Conservation (phyloP, 2,888 invertebrate species). For the Aspidiotus destructor region DNA sequence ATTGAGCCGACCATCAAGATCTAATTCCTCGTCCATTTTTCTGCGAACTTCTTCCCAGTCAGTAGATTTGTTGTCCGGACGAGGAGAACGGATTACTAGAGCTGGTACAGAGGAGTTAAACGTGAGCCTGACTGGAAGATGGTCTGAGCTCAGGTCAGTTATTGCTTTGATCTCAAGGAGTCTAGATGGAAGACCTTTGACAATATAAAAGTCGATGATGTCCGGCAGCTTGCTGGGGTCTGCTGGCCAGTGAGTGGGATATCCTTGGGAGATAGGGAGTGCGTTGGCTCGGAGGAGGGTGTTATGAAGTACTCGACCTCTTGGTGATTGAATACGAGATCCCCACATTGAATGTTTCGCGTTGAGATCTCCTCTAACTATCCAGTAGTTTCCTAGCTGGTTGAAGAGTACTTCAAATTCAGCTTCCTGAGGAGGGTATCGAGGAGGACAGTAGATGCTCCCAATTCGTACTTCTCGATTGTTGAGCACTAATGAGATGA, state of each 20-base stretch:
- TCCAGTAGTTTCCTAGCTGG: too few relatives aligned
- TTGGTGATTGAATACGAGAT: constrained; percentile 7
- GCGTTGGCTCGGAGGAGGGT: not conserved
- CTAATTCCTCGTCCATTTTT: constrained; percentile 1
- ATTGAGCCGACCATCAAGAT: not conserved
- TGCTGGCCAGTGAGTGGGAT: constrained; percentile 5
- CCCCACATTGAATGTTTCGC: not conserved
- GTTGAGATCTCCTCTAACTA: too few relatives aligned
- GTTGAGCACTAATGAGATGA: too few relatives aligned
- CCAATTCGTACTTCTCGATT: too few relatives aligned
- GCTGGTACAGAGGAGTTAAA: not conserved
- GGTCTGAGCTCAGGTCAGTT: constrained; percentile 9
- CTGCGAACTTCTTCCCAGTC: constrained; percentile 1
- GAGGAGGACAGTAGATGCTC: too few relatives aligned
- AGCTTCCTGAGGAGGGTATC: too few relatives aligned
- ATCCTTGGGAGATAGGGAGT: not conserved
- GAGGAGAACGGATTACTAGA: not conserved
- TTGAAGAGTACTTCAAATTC: too few relatives aligned
- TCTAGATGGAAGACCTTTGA: not conserved
- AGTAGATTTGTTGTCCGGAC: not conserved
- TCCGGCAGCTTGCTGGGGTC: constrained; percentile 5
- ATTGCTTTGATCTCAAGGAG: not conserved
- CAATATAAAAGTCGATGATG: constrained; percentile 1
- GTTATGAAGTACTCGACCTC: constrained; percentile 4
- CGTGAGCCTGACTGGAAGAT: not conserved